Percentiles rank a stretch among this genome's conserved stretches.
phyloP scores from a whole-genome alignment of 2,888 invertebrate genomes.

The Nemoura dubitans region DNA sequence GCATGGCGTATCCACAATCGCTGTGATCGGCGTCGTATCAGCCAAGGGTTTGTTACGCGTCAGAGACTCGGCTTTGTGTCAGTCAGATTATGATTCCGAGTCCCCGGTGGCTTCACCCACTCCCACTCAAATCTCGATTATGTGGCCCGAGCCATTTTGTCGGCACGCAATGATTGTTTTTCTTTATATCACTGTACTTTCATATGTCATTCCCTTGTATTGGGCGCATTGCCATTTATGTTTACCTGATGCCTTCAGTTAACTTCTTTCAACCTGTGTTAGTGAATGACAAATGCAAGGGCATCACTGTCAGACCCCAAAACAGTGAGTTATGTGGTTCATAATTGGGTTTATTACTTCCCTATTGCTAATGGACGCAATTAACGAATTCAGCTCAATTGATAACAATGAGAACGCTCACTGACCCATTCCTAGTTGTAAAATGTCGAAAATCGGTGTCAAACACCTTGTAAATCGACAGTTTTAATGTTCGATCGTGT shows the following conservation, averaged over 20 bases:
- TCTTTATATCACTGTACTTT: background rate
- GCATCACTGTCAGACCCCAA: background rate
- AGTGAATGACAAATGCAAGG: background rate
- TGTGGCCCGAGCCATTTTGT: background rate
- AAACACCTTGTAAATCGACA: background rate
- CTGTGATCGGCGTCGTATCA: background rate
- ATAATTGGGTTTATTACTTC: background rate
- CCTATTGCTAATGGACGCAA: background rate
- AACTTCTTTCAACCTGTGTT: background rate
- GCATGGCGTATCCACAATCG: background rate
- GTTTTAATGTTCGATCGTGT: background rate
- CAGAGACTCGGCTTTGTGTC: background rate
- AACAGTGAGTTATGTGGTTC: background rate
- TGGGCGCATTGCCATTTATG: too few relatives aligned
- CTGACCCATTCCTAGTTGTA: background rate
- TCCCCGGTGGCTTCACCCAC: background rate
- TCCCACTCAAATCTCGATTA: background rate
- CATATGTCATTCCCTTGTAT: too few relatives aligned
- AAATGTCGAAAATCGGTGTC: slow-evolving; percentile 12
- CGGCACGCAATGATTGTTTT: background rate
- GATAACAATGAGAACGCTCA: background rate
- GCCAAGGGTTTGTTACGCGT: background rate
- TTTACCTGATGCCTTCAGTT: too few relatives aligned
- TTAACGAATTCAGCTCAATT: background rate
- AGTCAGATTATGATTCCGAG: background rate